Base-by-base conservation (phyloP, 1,140 invertebrate species). In the Nephila pilipes region DNA sequence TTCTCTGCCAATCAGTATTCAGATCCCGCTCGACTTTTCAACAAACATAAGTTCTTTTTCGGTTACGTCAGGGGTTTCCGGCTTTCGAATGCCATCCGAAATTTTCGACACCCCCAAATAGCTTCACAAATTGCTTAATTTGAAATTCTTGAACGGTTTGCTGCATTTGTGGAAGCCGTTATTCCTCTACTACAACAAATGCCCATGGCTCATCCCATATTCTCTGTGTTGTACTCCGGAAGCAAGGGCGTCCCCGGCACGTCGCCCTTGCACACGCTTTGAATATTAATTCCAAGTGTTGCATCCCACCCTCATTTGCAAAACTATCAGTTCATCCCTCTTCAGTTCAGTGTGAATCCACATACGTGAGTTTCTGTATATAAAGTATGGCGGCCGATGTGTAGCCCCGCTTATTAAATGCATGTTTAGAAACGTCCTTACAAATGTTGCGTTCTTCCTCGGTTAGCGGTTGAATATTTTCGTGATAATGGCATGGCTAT, bases 91-190 rank as follows among this genome's bases (percentile, higher is more conserved):
- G n/a, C 54, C 81, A 83, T 55, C 80, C 81, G 16, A 55, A 54
- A 83, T 57, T 83, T 83, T 83, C 81, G 54, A 55, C 81, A 83
- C 81, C 69, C 69, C 22, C 46, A 83, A 83, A 83, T 83, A 83
- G 81, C 46, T 25, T 18, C 46, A 57, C 81, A 83, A 83, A 83
- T 83, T 83, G 81, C 81, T 83, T 83, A 83, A 83, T 83, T 83
- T 83, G 81, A 83, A 83, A 83, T 83, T 83, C 81, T 83, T 83
- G 36, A 75, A 75, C 69, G 69, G 69, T 75, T 75, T 75, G 29
- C 69, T 75, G 69, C 69, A 75, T 75, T 75, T 75, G 69, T 16
- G 69, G 32, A 75, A 29, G 69, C 69, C 69, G 69, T 75, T 75
- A 75, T 75, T 75, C 69, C 5, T 29, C 69, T 5, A 75, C 32